These are phyloP conservation scores for Lordiphosa mommai DNA, from an alignment of 1,140 invertebrate species.

Conservation along the genomic window DNA sequence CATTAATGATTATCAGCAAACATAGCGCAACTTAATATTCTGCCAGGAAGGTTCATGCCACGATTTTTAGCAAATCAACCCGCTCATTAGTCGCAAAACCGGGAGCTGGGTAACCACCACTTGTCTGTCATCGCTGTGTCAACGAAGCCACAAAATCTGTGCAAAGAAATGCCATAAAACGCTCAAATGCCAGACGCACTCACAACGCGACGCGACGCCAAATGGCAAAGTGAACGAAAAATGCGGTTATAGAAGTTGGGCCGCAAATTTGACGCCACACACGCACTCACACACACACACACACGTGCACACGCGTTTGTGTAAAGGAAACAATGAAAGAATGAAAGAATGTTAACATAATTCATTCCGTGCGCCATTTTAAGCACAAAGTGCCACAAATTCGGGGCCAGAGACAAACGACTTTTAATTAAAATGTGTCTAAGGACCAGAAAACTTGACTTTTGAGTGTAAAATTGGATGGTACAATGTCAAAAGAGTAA, in stretches of 20 bases:
- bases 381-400: slow-evolving; percentile 16
- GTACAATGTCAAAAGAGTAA: too few species aligned
- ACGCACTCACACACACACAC: neutral
- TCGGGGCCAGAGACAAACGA: slow-evolving; percentile 24
- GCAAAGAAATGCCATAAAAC: slow-evolving; percentile 52
- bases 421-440: slow-evolving; percentile 48
- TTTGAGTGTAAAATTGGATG: too few species aligned
- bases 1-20: neutral
- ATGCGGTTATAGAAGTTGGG: slow-evolving; percentile 33
- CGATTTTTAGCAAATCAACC: too few species aligned
- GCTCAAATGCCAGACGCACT: slow-evolving; percentile 33
- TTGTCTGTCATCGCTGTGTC: slow-evolving; percentile 25
- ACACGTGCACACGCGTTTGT: neutral
- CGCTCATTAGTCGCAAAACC: slow-evolving; percentile 32
- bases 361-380: slow-evolving; percentile 27
- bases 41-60: too few species aligned
- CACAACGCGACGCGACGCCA: slow-evolving; percentile 26
- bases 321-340: neutral
- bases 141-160: slow-evolving; percentile 45
- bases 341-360: slow-evolving; percentile 28
- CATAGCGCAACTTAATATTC: slow-evolving; percentile 18
- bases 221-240: slow-evolving; percentile 41
- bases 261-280: slow-evolving; percentile 21
- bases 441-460: neutral
- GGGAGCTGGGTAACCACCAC: slow-evolving; percentile 6